Conservation (phyloP, 92 coral and sea anemone genomes). For the Scolanthus callimorphus region DNA sequence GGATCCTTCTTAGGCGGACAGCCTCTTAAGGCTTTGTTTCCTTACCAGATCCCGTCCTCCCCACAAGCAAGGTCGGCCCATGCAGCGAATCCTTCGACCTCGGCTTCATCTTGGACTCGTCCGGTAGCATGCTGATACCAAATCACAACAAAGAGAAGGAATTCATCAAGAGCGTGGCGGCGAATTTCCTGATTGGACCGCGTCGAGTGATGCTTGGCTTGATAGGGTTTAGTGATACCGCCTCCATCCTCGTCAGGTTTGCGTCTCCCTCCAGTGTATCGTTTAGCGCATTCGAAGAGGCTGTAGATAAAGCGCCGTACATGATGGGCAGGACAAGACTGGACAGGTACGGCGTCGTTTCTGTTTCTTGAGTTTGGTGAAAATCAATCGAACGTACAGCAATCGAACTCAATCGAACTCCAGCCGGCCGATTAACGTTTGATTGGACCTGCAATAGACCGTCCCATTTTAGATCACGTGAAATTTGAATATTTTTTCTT, state of each 20-base stretch:
- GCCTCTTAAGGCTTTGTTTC: no score
- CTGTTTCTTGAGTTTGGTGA: no score
- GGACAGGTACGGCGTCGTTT: conserved; percentile 41
- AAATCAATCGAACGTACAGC: no score
- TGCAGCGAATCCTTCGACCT: conserved; percentile 65
- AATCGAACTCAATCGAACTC: no score
- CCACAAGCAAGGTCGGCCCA: conserved; percentile 3
- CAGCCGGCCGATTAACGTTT: no score
- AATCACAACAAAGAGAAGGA: conserved; percentile 58
- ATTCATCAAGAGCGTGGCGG: conserved; percentile 58
- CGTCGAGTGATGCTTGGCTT: conserved; percentile 47
- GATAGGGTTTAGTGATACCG: conserved; percentile 56
- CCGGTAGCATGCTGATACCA: conserved; percentile 62
- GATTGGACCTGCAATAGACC: no score
- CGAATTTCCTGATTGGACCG: conserved; percentile 46
- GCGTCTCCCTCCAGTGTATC: conserved; percentile 53
- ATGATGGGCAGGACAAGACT: conserved; percentile 64
- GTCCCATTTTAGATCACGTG: no score
- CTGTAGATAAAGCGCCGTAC: conserved; percentile 57
- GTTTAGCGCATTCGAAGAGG: conserved; percentile 24
- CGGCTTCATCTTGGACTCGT: conserved; percentile 76
- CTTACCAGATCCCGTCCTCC: neutral
- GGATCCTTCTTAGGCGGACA: no score
- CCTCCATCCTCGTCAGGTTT: conserved; percentile 40
- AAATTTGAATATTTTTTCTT: no score